Base-by-base conservation (phyloP, 2,113 vertebrate genomes). In the Paratilapia polleni region DNA sequence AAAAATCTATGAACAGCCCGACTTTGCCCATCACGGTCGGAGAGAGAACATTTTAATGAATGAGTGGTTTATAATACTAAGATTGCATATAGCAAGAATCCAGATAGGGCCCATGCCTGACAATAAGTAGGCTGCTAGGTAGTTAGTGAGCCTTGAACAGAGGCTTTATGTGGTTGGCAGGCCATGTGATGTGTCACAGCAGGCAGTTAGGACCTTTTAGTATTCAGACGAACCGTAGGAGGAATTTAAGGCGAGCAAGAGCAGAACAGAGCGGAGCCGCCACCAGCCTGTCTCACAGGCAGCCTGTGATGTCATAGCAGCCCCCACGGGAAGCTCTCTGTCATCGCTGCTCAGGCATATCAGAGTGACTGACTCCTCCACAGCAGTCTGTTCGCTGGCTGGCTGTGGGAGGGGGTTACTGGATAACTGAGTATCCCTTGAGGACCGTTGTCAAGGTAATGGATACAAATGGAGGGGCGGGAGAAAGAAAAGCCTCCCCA, bases 361-460 rank as follows among this genome's bases (percentile, higher is more conserved):
- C 80, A 61, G 73, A 90, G 86, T 43, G 86, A 87, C 75, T 75
- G 82, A 82, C 74, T 87, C 60, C 84, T 88, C 77, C 58, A 78
- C 87, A 83, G 80, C 88, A 80, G 88, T 66, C 68, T 82, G 80
- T 34, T 87, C 80, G 78, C 87, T 90, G 86, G 74, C 87, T 85
- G 84, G 76, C 64, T 89, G 91, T 87, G 75, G 83, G 89, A 87
- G 84, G 83, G 64, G 77, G 84, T 88, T 88, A 89, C 89, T 90
- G 85, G 84, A 91, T 92, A 86, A 92, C 90, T 22, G 81, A 87
- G 84, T 80, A 74, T 93, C 88, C 92, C 90, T 74, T 1, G 87
- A 94, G 91, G 86, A 83, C 60, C 78, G 92, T 94, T 94, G 93
- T 94, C 94, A 94, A 90, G 92, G 93, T 86, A 77, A 90, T 93